Evolutionary conservation across 2,888 invertebrate species (phyloP), one percentile per base, ranked within the genome.

Genomic region (Ectropis crepuscularia): DNA sequence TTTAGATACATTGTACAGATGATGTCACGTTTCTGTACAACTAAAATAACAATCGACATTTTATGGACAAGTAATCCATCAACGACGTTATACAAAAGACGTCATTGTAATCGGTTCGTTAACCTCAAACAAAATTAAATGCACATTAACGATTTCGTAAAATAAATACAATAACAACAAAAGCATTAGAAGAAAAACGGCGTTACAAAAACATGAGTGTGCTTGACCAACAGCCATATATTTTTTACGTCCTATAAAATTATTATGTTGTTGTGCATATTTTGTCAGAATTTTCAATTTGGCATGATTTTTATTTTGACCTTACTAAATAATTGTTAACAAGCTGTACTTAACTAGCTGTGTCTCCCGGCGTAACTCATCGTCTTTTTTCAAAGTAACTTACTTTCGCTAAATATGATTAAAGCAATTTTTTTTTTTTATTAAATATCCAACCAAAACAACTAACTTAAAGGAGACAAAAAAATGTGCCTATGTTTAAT

Each of bases 61-160:
- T 60, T 53, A 57, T 48, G 48, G 39, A 57, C 50, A 47, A 54
- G 50, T 42, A 42, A 57, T 62, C 47, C 57, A 53, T 57, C 42
- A 53, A 61, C 61, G 5, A 63, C n/a, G 58, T 49, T 61, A n/a
- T 36, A 69, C 72, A 74, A 72, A 77, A 72, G 68, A 69, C 59
- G 73, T 74, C 76, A 73, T 76, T 77, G 77, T 80, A 60, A 69
- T 61, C 58, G 74, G 82, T 77, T 80, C 80, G 64, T 67, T 57
- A 73, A 78, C 74, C 81, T 77, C 57, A 38, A 55, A 67, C 62
- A 63, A 65, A 51, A 72, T 74, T 68, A 76, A 79, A 77, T 57
- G 63, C 50, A 62, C 70, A 70, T 76, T 79, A 77, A 78, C 73
- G 69, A 77, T 70, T 71, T 39, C 43, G 49, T 45, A 50, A 59